phyloP scores from a whole-genome alignment of 2,888 invertebrate genomes.

The Strigamia transsilvanica region DNA sequence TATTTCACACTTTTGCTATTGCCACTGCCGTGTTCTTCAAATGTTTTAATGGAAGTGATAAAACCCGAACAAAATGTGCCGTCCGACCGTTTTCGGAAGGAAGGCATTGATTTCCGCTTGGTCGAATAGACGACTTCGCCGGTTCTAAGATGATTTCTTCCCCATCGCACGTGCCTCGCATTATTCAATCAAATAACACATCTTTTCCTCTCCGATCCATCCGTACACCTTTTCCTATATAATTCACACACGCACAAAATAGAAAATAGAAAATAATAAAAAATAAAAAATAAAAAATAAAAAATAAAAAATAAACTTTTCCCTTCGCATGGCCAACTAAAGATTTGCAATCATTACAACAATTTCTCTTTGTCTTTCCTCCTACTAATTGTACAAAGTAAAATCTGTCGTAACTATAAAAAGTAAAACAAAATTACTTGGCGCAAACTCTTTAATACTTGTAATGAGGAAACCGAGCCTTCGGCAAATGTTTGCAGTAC shows the following conservation, averaged over 20 bases:
- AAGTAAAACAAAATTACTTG: not conserved
- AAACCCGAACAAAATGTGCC: constrained; percentile 20
- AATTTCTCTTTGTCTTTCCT: not conserved
- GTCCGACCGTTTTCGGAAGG: constrained; percentile 34
- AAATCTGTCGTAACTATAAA: not conserved
- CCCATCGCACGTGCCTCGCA: constrained; percentile 23
- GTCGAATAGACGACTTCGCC: constrained; percentile 12
- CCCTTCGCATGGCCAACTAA: not conserved
- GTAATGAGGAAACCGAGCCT: not conserved
- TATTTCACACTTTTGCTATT: constrained; percentile 42
- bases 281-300: too few species aligned
- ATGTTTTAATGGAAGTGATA: constrained; percentile 43
- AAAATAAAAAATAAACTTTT: not conserved
- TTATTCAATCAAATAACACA: constrained; percentile 37
- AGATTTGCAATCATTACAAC: too few species aligned
- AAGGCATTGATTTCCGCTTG: constrained; percentile 38
- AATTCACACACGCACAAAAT: not conserved
- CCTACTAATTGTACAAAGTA: not conserved
- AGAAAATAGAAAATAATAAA: too few species aligned
- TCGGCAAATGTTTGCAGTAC: constrained; percentile 11
- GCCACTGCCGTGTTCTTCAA: constrained; percentile 23
- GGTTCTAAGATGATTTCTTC: constrained; percentile 22
- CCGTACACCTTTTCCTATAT: not conserved
- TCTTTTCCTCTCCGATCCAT: not conserved
- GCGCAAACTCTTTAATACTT: too few species aligned